Percentiles rank a stretch among this genome's conserved stretches.
Conservation (phyloP, 2,797 vertebrate genomes). For the Aphelocoma californica region DNA sequence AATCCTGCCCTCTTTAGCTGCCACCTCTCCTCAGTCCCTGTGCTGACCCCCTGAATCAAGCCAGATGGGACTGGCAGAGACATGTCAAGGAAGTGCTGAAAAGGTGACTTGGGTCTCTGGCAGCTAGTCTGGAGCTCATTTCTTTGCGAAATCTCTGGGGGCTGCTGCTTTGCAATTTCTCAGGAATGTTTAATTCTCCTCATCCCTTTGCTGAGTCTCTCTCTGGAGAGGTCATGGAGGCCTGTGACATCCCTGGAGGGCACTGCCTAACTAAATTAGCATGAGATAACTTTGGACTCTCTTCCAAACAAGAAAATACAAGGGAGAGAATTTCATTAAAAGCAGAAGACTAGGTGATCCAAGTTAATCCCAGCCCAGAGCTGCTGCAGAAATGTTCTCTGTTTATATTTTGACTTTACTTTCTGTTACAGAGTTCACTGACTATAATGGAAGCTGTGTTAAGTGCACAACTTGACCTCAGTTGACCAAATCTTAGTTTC, state of each 20-base stretch:
- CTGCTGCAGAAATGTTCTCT: conserved; percentile 75
- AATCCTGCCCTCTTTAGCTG: conserved; percentile 61
- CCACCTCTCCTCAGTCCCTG: conserved; percentile 72
- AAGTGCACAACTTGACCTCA: conserved; percentile 71
- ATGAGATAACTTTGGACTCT: conserved; percentile 93
- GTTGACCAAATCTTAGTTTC: conserved; percentile 73
- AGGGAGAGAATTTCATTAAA: conserved; percentile 89
- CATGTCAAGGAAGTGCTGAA: conserved; percentile 83
- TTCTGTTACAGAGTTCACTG: conserved; percentile 73
- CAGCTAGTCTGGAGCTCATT: conserved; percentile 82
- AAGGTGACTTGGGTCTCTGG: conserved; percentile 83
- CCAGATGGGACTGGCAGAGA: conserved; percentile 79
- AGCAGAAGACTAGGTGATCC: conserved; percentile 85
- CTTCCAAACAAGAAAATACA: conserved; percentile 81
- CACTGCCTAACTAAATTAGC: conserved; percentile 99
- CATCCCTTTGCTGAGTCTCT: conserved; percentile 81
- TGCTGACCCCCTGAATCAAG: conserved; percentile 76
- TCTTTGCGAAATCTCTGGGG: conserved; percentile 81
- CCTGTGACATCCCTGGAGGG: conserved; percentile 89
- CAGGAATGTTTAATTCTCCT: conserved; percentile 97
- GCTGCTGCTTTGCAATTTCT: conserved; percentile 90
- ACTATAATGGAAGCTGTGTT: conserved; percentile 66
- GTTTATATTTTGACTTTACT: conserved; percentile 74
- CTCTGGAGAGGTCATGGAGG: conserved; percentile 88
- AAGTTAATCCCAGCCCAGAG: conserved; percentile 83